Conservation (phyloP, 23 tunicate genomes). For the Diplosoma virens region DNA sequence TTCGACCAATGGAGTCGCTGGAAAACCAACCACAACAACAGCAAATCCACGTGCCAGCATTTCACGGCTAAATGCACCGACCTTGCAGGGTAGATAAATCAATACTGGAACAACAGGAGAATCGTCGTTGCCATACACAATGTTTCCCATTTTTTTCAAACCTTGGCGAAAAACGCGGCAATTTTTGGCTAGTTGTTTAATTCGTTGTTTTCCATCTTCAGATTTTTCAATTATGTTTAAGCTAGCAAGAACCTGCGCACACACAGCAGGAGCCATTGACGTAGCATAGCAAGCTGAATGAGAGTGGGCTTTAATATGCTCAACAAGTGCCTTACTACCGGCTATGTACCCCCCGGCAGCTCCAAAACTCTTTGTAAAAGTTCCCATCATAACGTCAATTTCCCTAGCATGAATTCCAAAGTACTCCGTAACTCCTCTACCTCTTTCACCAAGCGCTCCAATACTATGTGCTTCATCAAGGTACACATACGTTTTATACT, state of each 20-base stretch:
- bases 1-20: constrained; percentile 62
- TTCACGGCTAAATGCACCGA: constrained; percentile 60
- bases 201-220: constrained; percentile 40
- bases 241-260: constrained; percentile 21
- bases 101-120: constrained; percentile 69
- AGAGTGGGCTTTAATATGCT: constrained; percentile 33
- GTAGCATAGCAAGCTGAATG: constrained; percentile 62
- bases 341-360: constrained; percentile 93
- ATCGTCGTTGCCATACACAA: constrained; percentile 68
- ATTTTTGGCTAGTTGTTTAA: constrained; percentile 40
- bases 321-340: constrained; percentile 42
- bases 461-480: constrained; percentile 92
- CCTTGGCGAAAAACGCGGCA: constrained; percentile 47
- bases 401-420: constrained; percentile 72
- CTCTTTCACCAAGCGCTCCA: constrained; percentile 76
- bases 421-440: constrained; percentile 81
- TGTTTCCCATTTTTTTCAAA: constrained; percentile 42
- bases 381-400: constrained; percentile 87
- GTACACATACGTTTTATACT: constrained; percentile 75
- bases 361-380: constrained; percentile 88
- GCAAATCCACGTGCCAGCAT: constrained; percentile 68
- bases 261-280: constrained; percentile 60
- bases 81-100: constrained; percentile 46
- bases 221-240: constrained; percentile 25
- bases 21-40: constrained; percentile 78